These are phyloP conservation scores for Trichechus manatus DNA, from an alignment of 2,113 vertebrate species.

Conservation along the genomic window DNA sequence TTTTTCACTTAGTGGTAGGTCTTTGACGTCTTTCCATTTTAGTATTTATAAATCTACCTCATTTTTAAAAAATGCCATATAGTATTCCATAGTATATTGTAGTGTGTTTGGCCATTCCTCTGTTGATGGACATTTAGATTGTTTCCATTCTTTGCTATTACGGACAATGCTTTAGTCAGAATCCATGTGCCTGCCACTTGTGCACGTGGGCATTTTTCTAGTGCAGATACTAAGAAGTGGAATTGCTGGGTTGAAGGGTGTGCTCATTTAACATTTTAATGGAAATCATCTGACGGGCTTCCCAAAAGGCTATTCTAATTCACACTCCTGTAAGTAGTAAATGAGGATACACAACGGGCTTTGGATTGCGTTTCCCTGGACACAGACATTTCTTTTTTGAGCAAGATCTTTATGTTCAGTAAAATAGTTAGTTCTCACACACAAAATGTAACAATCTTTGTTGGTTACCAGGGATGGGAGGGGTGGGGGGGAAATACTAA, in stretches of 20 bases:
- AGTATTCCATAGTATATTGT: neutral
- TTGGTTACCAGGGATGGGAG: no score
- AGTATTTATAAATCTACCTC: no score
- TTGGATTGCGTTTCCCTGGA: constrained; percentile 7
- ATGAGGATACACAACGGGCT: neutral
- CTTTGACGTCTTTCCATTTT: no score
- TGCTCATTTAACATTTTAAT: neutral
- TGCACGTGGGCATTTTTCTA: neutral
- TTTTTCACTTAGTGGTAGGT: no score
- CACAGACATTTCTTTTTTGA: neutral
- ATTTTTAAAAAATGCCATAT: neutral
- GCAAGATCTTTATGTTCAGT: neutral
- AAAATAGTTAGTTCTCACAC: neutral
- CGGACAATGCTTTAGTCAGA: neutral
- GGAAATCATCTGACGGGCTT: neutral
- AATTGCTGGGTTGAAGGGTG: neutral
- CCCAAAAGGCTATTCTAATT: neutral
- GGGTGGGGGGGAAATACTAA: no score
- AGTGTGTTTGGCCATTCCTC: no score
- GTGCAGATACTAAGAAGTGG: neutral
- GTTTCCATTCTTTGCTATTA: neutral
- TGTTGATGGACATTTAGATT: no score
- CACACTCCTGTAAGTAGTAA: neutral
- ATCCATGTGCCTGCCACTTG: rapidly evolving
- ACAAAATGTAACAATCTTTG: no score